Evolutionary conservation across 2,113 vertebrate species (phyloP), one percentile per base, ranked within the genome.

Genomic region (Puntigrus tetrazona): DNA sequence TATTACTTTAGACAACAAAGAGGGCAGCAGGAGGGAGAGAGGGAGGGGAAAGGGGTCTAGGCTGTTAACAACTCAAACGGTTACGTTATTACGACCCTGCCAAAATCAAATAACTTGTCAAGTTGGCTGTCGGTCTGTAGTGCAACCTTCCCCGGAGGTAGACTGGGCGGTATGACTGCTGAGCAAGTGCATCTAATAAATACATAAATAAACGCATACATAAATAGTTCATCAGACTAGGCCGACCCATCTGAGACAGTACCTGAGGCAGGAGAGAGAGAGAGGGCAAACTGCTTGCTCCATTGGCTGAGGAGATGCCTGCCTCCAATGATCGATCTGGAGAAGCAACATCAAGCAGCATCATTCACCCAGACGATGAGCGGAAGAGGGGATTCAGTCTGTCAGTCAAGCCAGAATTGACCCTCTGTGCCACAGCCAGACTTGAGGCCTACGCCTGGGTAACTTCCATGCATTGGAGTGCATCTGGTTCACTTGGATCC

Each of bases 181-280:
- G 85, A 84, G 87, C 38, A 43, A 81, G 11, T 1, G 55, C 74
- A 81, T 88, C 85, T 90, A 92, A 93, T 93, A 94, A 92, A 92
- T 90, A 92, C 90, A 92, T 90, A 92, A 92, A 91, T 88, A 93
- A 90, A 88, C 89, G 86, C 82, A 90, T 92, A 88, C 92, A 92
- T 92, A 92, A 93, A 93, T 85, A 91, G 85, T 87, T 89, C 86
- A 86, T 90, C 87, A 91, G 89, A 90, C 88, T 84, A 52, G 69
- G 84, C 84, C 89, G 92, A 90, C 90, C 90, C 77, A 89, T 86
- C 88, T 82, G 87, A 93, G 88, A 92, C 86, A 86, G 88, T 91
- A 93, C 90, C 90, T 91, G 87, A 88, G 92, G 92, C 92, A 83
- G 34, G 83, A 55, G 70, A 75, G 43, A 52, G 43, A 41, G 59